These are phyloP conservation scores for Oryzias melastigma DNA, from an alignment of 2,113 vertebrate genomes.

Conservation along the genomic window DNA sequence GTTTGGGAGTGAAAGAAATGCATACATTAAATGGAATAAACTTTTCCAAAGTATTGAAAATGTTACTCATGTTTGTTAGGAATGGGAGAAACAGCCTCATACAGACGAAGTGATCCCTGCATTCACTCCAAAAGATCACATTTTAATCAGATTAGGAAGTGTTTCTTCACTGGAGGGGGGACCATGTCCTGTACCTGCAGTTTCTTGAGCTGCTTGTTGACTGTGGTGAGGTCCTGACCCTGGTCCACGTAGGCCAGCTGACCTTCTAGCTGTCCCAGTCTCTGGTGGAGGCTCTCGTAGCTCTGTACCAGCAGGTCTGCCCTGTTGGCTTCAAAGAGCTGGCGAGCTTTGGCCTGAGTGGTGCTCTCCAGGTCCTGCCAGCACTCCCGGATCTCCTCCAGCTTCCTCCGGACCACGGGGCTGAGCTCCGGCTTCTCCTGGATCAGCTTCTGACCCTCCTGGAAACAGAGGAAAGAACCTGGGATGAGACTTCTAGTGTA, in stretches of 20 bases:
- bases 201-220: slow-evolving; percentile 90
- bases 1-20: too few species aligned
- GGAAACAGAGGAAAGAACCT: not conserved
- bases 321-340: slow-evolving; percentile 88
- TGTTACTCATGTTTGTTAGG: too few species aligned
- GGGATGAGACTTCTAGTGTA: too few species aligned
- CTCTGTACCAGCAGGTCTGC: slow-evolving; percentile 87
- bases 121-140: too few species aligned
- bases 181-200: slow-evolving; percentile 77
- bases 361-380: slow-evolving; percentile 89
- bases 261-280: slow-evolving; percentile 83
- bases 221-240: slow-evolving; percentile 83
- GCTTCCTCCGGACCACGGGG: slow-evolving; percentile 80
- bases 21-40: too few species aligned
- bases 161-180: not conserved
- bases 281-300: slow-evolving; percentile 84
- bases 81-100: too few species aligned
- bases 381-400: slow-evolving; percentile 88
- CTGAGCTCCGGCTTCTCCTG: slow-evolving; percentile 90
- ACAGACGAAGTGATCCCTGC: too few species aligned
- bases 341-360: slow-evolving; percentile 85
- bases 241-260: slow-evolving; percentile 82
- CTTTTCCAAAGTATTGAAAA: too few species aligned
- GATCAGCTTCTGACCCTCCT: slow-evolving; percentile 90
- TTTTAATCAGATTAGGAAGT: too few species aligned